Evolutionary conservation across 2,888 invertebrate genomes (phyloP).

Genomic region (Amphipoea oculea): DNA sequence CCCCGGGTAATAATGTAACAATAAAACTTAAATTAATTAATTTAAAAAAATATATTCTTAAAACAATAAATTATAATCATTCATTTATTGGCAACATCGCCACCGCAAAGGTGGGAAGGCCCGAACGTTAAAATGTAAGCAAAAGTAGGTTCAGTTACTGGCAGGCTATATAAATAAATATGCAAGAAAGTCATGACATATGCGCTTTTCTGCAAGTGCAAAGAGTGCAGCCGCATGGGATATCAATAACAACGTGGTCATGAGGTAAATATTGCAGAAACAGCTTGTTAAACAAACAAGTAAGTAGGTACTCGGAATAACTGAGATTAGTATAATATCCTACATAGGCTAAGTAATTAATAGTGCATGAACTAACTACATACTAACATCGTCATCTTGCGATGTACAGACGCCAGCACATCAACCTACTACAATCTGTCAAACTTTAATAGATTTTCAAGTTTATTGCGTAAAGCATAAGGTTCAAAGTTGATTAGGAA

Average conservation of each 20-base stretch:
- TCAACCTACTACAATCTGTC: too few relatives aligned
- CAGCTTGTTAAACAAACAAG: conserved; percentile 11
- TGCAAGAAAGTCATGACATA: conserved; percentile 12
- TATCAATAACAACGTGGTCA: conserved; percentile 11
- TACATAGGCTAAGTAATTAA: background rate
- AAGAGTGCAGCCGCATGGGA: conserved; percentile 4
- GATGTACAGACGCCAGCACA: too few relatives aligned
- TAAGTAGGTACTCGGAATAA: background rate
- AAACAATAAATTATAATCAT: background rate
- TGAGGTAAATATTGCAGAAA: conserved; percentile 27
- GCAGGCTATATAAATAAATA: conserved; percentile 4
- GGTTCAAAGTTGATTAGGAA: too few relatives aligned
- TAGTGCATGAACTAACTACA: background rate
- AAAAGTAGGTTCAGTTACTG: background rate
- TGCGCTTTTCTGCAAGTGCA: background rate
- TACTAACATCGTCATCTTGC: background rate
- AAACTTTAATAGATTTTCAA: too few relatives aligned
- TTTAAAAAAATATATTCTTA: too few relatives aligned
- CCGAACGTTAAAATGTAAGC: background rate
- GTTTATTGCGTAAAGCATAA: too few relatives aligned
- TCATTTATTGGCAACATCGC: conserved; percentile 5
- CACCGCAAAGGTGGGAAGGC: background rate
- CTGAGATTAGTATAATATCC: background rate
- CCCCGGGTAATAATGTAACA: too few relatives aligned
- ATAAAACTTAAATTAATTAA: too few relatives aligned